Base-by-base conservation (phyloP, 1,140 invertebrate species). In the Leptonema lineaticorne region DNA sequence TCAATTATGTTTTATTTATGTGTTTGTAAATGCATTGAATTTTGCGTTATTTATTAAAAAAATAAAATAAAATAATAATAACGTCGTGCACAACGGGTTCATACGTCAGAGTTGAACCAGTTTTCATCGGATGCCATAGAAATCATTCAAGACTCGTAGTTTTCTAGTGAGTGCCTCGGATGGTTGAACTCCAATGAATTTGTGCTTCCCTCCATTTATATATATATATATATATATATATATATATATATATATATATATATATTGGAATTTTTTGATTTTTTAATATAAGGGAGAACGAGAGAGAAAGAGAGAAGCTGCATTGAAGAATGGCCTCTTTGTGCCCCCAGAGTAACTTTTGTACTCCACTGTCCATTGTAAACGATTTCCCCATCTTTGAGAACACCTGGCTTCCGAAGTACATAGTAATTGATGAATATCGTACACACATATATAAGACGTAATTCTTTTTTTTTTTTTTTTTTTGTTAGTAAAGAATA, bases 181-280 rank as follows among this genome's bases (percentile, higher is more conserved):
- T 46, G 59, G 59, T 18, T 62, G 41, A 62, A 62, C 59, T 45
- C 46, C 59, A 62, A 62, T 62, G 41, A 46, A 62, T 33, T 41
- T 62, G 22, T 62, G 46, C 41, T 46, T 45, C 29, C 59, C 59
- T 45, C 58, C 20, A 2, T 26, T 24, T 24, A n/a, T n/a, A n/a
- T n/a, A n/a, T n/a, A n/a, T n/a, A n/a, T n/a, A n/a, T n/a, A n/a
- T n/a, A 8, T n/a, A 7, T 8, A n/a, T 37, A n/a, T 37, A 37
- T 37, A 8, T n/a, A 7, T 37, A n/a, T n/a, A n/a, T n/a, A n/a
- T n/a, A n/a, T n/a, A n/a, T n/a, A n/a, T n/a, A n/a, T n/a, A n/a
- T n/a, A n/a, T n/a, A n/a, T n/a, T n/a, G n/a, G n/a, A n/a, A n/a
- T n/a, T n/a, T n/a, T n/a, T n/a, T n/a, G n/a, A n/a, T n/a, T n/a